phyloP scores from a whole-genome alignment of 2,113 vertebrate species.

The Neoarius graeffei region DNA sequence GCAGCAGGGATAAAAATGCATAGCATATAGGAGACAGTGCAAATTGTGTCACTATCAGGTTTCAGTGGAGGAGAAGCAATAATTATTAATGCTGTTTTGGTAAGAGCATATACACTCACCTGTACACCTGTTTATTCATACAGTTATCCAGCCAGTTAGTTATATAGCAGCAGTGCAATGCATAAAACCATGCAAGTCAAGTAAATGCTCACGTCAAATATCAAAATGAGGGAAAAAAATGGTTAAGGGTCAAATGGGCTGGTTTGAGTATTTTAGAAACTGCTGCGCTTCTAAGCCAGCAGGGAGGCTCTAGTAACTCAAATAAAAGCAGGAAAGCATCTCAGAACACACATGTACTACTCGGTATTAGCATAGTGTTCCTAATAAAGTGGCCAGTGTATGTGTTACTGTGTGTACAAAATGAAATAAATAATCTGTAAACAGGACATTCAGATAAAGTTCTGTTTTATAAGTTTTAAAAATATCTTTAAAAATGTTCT shows the following conservation, averaged over 20 bases:
- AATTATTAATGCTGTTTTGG: background rate
- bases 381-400: conserved; percentile 6
- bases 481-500: background rate
- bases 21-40: background rate
- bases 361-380: background rate
- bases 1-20: background rate
- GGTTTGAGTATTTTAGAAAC: background rate
- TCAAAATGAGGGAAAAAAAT: background rate
- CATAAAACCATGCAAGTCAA: background rate
- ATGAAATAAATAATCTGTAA: background rate
- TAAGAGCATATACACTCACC: background rate
- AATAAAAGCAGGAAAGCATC: background rate
- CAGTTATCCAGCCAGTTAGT: background rate
- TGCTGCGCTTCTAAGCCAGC: background rate
- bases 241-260: background rate
- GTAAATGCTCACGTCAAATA: background rate
- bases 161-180: background rate
- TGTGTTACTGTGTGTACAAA: background rate
- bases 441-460: background rate
- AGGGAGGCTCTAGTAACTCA: background rate
- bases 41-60: background rate
- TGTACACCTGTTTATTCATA: background rate
- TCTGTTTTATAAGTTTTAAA: background rate
- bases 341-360: background rate
- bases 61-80: background rate